phyloP scores from a whole-genome alignment of 2,113 vertebrate species.

The Sigmodon hispidus region DNA sequence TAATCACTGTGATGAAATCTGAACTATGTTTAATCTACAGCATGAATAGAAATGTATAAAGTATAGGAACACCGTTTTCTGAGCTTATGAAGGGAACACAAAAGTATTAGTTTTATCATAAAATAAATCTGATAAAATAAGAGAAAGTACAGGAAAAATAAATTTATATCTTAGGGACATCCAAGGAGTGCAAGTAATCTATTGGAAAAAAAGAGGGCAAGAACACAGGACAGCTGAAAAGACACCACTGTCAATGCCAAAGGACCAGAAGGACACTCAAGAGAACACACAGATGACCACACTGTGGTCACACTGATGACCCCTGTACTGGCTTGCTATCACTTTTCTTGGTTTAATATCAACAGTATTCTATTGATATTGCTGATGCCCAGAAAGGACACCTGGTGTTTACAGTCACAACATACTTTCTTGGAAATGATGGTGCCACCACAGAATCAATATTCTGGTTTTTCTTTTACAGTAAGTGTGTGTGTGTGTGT shows the following conservation, averaged over 20 bases:
- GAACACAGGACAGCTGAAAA: neutral
- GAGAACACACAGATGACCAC: too few relatives aligned
- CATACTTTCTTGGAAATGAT: neutral
- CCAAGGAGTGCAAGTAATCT: neutral
- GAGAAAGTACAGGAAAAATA: neutral
- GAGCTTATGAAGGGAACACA: slow-evolving; percentile 3
- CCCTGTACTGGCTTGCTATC: neutral
- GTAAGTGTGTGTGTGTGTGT: neutral
- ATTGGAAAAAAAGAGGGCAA: neutral
- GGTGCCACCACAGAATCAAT: neutral
- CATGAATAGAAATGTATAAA: slow-evolving; percentile 2
- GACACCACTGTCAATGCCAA: neutral
- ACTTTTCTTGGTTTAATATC: neutral
- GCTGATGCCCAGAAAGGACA: neutral
- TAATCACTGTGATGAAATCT: slow-evolving; percentile 47
- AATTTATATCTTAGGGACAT: neutral
- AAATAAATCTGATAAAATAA: neutral
- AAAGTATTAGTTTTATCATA: neutral
- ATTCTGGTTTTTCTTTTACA: neutral
- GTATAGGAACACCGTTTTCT: neutral
- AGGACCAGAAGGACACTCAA: neutral
- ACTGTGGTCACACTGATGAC: neutral
- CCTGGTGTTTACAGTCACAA: neutral
- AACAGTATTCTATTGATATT: neutral
- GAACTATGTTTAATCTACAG: slow-evolving; percentile 19